Base-by-base conservation (phyloP, 2,113 vertebrate species). In the Paraplagusia blochii region DNA sequence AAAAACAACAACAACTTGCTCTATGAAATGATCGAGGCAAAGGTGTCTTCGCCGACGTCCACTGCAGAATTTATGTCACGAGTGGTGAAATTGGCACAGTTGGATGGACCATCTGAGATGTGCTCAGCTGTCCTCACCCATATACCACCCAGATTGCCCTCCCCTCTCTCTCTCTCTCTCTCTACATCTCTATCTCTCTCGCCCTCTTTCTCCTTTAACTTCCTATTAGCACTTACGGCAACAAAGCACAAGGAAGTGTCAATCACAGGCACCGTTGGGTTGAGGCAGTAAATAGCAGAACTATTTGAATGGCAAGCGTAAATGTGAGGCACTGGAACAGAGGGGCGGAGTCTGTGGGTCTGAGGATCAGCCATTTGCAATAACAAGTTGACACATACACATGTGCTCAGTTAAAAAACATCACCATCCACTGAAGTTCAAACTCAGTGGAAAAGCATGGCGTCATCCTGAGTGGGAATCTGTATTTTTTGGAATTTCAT, bases 41-140 rank as follows among this genome's bases (percentile, higher is more conserved):
- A n/a, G n/a, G n/a, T n/a, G n/a, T n/a, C n/a, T 43, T 11, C 19
- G 11, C 15, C 3, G 12, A 51, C 36, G 49, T 16, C 6, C 44
- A 1, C 8, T 33, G 13, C 38, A 11, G 42, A 7, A 5, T 60
- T 63, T 66, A 54, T 57, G 33, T 42, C 6, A 29, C 56, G 47
- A 49, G 53, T 50, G 63, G 51, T 47, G 49, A 56, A 60, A 59
- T 59, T 34, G 62, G 59, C 44, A 7, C 65, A 62, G 68, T 62
- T 39, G 63, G 55, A 36, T 14, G 54, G 56, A 66, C n/a, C 77
- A 57, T 62, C 52, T 68, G 69, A 82, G 74, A 72, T 76, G 78
- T 62, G 63, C 74, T 86, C 88, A 88, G 90, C 87, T 88, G 88
- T 85, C 81, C 58, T 67, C 54, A 53, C 70, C 76, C 69, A 17